Percentiles rank a stretch among this genome's conserved stretches.
Evolutionary conservation across 2,113 vertebrate genomes (phyloP).

Genomic region (Phyllostomus hastatus): DNA sequence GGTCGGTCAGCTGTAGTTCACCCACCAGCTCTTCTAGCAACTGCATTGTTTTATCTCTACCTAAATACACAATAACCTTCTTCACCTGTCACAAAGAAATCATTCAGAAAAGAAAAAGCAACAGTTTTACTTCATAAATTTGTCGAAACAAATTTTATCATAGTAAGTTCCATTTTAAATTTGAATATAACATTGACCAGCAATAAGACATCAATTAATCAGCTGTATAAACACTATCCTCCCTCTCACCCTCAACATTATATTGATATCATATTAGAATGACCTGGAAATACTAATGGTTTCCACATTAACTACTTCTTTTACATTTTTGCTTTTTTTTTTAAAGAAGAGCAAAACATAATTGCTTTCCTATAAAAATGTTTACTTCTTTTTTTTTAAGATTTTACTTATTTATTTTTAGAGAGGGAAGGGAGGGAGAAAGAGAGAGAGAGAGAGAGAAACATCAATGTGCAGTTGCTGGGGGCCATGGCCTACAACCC

Average conservation of each 20-base stretch:
- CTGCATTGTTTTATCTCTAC: constrained; percentile 99
- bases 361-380: not conserved
- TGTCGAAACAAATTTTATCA: not conserved
- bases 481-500: too few relatives aligned
- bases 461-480: too few relatives aligned
- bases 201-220: not conserved
- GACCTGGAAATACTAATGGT: not conserved
- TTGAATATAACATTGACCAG: not conserved
- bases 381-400: not conserved
- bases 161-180: not conserved
- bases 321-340: not conserved
- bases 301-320: not conserved
- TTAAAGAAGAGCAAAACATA: not conserved
- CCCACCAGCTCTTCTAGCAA: constrained; percentile 95
- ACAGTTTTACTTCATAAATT: not conserved
- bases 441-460: too few relatives aligned
- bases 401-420: too few relatives aligned
- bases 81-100: constrained; percentile 87
- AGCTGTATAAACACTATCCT: not conserved
- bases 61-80: constrained; percentile 98
- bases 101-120: not conserved
- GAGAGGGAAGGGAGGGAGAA: too few relatives aligned
- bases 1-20: constrained; percentile 95
- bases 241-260: too few relatives aligned
- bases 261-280: not conserved